phyloP scores from a whole-genome alignment of 2,888 invertebrate species.

The Macrosoma leucophasiata region DNA sequence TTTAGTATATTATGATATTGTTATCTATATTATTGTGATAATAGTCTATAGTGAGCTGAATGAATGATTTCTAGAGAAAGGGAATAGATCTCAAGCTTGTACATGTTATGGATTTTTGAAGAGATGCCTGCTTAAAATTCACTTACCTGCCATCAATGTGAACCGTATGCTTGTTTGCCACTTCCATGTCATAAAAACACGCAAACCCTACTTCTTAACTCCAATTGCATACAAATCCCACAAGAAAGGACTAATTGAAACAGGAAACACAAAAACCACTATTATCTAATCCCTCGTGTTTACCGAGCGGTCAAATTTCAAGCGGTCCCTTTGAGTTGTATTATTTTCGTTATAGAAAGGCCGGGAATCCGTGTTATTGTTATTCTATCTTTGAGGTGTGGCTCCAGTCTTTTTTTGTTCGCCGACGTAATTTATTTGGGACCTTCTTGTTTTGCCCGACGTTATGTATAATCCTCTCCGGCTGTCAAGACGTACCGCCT shows the following conservation, averaged over 20 bases:
- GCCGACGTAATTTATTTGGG: constrained; percentile 48
- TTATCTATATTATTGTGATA: too few species aligned
- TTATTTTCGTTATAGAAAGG: constrained; percentile 45
- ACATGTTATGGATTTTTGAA: too few species aligned
- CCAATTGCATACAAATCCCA: constrained; percentile 12
- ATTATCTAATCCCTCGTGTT: constrained; percentile 37
- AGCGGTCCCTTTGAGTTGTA: constrained; percentile 37
- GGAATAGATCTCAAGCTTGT: too few species aligned
- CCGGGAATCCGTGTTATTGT: constrained; percentile 54
- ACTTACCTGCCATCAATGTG: too few species aligned
- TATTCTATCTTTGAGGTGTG: constrained; percentile 60
- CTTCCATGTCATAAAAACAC: too few species aligned
- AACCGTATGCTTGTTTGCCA: too few species aligned
- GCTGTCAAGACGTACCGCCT: constrained; percentile 40
- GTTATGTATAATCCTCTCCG: constrained; percentile 43
- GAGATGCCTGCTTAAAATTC: too few species aligned
- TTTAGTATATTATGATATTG: too few species aligned
- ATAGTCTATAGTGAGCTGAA: too few species aligned
- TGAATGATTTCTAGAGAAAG: too few species aligned
- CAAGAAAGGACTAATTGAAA: constrained; percentile 32
- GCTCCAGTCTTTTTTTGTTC: constrained; percentile 47
- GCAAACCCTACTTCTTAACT: too few species aligned
- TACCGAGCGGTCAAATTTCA: constrained; percentile 47
- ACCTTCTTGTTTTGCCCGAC: constrained; percentile 43
- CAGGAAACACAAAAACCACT: constrained; percentile 32